Evolutionary conservation across 2,888 invertebrate genomes (phyloP), one percentile per base, ranked within the genome.

Genomic region (Trissonchulus sp.): DNA sequence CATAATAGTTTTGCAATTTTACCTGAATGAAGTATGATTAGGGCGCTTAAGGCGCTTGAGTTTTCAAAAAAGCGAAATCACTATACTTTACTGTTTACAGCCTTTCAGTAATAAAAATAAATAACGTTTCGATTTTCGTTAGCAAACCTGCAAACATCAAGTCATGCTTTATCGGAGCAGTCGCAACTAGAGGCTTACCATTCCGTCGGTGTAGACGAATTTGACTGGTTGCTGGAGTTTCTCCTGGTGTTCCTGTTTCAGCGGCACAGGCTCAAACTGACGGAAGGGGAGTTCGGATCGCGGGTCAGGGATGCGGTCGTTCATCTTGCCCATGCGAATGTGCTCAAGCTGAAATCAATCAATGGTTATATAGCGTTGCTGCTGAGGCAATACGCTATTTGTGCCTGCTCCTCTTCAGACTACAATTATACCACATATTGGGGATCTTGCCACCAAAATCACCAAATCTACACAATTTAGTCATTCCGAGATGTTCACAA

Each of bases 191-290:
- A n/a, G n/a, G n/a, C 63, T 62, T 74, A 81, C 79, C 75, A 81
- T 76, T 77, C 81, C 81, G 68, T 80, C 77, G 73, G 76, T 76
- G 77, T 79, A 76, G 71, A 77, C 78, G 78, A 81, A 80, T 71
- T 81, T 79, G 71, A 81, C 77, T 76, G 81, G 80, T 63, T 77
- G 77, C 74, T 78, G 65, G 28, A 82, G 79, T 63, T 78, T 69
- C 60, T 77, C 63, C 74, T 77, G 71, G 76, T 80, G 76, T 74
- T 80, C 79, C 1, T 72, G 63, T 15, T 74, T 73, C n/a, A 81
- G 62, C 35, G 77, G 75, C 28, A 77, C 78, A 60, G 78, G 68
- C 76, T 81, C 80, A 76, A 81, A 78, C 33, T 75, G 30, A 15
- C 34, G n/a, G 63, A 77, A 69, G 18, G 77, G 77, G 35, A 76